Percentiles rank a stretch among this genome's conserved stretches.
phyloP scores from a whole-genome alignment of 2,113 vertebrate genomes.

The Oxyura jamaicensis region DNA sequence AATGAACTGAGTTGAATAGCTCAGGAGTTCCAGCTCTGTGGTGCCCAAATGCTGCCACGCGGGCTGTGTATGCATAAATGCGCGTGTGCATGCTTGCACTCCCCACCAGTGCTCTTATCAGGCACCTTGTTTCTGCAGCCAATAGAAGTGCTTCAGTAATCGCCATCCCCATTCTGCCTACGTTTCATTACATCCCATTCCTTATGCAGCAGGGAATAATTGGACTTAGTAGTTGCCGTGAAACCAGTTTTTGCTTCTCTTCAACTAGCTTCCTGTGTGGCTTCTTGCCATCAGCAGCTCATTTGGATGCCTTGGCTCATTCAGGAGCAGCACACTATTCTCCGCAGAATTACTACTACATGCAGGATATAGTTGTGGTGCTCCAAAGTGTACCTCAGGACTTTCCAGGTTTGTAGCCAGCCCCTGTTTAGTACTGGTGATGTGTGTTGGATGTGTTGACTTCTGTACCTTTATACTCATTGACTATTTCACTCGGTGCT shows the following conservation, averaged over 20 bases:
- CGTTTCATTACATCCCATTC: not conserved
- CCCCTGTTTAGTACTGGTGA: not conserved
- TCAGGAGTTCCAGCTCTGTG: not conserved
- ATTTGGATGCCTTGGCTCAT: not conserved
- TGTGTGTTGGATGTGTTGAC: not conserved
- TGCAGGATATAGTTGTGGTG: not conserved
- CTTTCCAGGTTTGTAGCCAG: not conserved
- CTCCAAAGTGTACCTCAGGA: not conserved
- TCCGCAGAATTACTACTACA: not conserved
- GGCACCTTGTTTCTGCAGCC: not conserved
- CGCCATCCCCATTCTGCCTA: not conserved
- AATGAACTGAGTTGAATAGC: not conserved
- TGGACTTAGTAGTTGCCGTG: not conserved
- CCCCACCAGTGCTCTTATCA: not conserved
- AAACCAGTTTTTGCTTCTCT: not conserved
- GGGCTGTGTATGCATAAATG: not conserved
- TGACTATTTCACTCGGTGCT: not conserved
- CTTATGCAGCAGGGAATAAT: not conserved
- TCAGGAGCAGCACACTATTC: not conserved
- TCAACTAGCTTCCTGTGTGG: not conserved
- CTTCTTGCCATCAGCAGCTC: not conserved
- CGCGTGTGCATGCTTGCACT: accelerated
- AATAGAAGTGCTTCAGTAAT: not conserved
- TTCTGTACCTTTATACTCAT: not conserved
- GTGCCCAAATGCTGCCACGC: accelerated